Percentiles rank a stretch among this genome's conserved stretches.
These are phyloP conservation scores for Ceyx margarethae DNA, from an alignment of 2,113 vertebrate genomes.

Conservation along the genomic window DNA sequence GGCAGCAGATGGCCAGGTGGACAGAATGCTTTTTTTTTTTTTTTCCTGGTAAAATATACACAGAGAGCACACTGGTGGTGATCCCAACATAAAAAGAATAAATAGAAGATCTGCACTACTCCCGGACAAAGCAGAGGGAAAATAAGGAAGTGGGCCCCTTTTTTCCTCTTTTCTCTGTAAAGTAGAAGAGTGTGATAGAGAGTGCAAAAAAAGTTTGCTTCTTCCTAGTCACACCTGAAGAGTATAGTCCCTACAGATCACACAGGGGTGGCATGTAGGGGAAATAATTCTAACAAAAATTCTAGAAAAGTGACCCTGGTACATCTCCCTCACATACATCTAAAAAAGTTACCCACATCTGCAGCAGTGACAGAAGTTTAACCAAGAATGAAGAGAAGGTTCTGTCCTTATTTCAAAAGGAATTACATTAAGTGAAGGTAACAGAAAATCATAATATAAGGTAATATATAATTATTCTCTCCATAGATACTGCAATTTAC, in stretches of 20 bases:
- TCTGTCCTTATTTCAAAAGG: not conserved
- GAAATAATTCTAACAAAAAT: not conserved
- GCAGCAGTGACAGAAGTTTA: not conserved
- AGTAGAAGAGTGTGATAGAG: not conserved
- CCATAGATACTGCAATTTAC: not conserved
- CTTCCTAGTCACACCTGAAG: not conserved
- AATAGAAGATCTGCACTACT: not conserved
- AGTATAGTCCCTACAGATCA: not conserved
- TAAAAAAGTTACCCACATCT: not conserved
- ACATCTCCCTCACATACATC: not conserved
- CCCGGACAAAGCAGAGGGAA: not conserved
- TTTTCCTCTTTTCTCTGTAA: not conserved
- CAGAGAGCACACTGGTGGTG: not conserved
- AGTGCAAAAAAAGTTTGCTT: not conserved
- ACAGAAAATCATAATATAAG: not conserved
- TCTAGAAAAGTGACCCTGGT: not conserved
- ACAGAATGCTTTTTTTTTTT: not conserved
- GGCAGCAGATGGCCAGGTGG: not conserved
- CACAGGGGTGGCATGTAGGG: not conserved
- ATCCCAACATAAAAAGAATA: not conserved
- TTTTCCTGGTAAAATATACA: not conserved
- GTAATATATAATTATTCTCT: not conserved
- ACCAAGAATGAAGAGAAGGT: not conserved
- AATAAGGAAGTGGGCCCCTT: not conserved
- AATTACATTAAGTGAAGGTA: not conserved